Evolutionary conservation across 2,113 vertebrate species (phyloP).

Genomic region (Crotalus helleri): DNA sequence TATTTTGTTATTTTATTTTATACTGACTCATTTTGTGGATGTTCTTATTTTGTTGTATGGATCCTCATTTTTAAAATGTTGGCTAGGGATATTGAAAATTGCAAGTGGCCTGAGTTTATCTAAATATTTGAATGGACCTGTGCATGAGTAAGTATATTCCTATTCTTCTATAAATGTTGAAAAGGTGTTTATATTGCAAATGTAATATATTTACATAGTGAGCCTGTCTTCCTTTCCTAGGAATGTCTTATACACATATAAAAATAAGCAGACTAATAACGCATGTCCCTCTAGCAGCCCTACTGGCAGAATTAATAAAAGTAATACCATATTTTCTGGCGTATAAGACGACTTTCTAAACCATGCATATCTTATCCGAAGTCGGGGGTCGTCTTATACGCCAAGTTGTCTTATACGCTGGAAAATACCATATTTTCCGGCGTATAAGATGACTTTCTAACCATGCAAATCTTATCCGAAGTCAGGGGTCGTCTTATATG

Average conservation of each 20-base stretch:
- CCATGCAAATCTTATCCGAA: too few species aligned
- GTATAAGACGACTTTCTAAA: too few species aligned
- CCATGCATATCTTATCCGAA: too few species aligned
- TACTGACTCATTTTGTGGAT: neutral
- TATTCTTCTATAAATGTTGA: neutral
- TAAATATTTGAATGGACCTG: neutral
- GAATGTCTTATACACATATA: neutral
- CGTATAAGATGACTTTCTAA: too few species aligned
- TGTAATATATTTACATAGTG: neutral
- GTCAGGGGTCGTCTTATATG: too few species aligned
- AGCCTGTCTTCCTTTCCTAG: neutral
- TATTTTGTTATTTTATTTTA: neutral
- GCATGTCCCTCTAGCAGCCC: neutral
- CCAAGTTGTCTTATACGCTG: too few species aligned
- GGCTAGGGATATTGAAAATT: neutral
- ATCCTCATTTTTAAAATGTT: neutral
- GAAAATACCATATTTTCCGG: too few species aligned
- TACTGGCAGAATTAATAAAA: neutral
- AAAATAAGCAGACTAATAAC: neutral
- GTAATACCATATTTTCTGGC: neutral
- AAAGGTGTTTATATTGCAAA: neutral
- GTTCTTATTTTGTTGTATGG: neutral
- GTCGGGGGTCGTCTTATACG: too few species aligned
- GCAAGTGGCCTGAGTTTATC: neutral
- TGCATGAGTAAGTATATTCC: neutral